Evolutionary conservation across 2,888 invertebrate genomes (phyloP).

Genomic region (Pyrochroa serraticornis): DNA sequence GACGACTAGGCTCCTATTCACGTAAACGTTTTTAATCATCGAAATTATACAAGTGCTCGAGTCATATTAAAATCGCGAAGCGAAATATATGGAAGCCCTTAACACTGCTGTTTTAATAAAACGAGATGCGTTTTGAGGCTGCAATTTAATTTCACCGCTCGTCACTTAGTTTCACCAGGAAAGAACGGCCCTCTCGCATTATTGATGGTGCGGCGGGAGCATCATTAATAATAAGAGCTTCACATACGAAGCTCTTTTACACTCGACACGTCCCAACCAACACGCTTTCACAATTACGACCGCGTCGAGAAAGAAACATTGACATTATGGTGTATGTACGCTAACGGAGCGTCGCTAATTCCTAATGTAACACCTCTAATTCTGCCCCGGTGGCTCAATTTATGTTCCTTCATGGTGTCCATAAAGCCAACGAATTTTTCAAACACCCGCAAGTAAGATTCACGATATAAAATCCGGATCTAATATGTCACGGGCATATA

Average conservation of each 20-base stretch:
- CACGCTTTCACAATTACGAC: constrained; percentile 31
- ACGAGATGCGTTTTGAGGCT: constrained; percentile 37
- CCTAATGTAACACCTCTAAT: no score
- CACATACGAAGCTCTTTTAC: constrained; percentile 32
- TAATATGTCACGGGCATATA: no score
- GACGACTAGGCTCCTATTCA: constrained; percentile 21
- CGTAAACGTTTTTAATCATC: constrained; percentile 23
- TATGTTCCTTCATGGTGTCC: no score
- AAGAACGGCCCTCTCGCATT: constrained; percentile 32
- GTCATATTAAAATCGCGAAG: constrained; percentile 22
- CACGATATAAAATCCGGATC: no score
- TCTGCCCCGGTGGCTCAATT: no score
- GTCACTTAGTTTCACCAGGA: constrained; percentile 33
- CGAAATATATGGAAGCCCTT: constrained; percentile 34
- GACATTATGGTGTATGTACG: constrained; percentile 5
- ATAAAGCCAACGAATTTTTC: no score
- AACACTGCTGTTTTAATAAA: constrained; percentile 39
- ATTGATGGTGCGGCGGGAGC: constrained; percentile 35
- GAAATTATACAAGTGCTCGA: constrained; percentile 14
- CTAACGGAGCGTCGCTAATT: no score
- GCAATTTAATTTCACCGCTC: constrained; percentile 39
- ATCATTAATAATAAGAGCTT: constrained; percentile 38
- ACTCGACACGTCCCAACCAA: constrained; percentile 28
- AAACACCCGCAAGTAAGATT: no score
- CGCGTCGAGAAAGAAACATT: constrained; percentile 20